Base-by-base conservation (phyloP, 2,113 vertebrate genomes). In the Ivindomyrus marchei region DNA sequence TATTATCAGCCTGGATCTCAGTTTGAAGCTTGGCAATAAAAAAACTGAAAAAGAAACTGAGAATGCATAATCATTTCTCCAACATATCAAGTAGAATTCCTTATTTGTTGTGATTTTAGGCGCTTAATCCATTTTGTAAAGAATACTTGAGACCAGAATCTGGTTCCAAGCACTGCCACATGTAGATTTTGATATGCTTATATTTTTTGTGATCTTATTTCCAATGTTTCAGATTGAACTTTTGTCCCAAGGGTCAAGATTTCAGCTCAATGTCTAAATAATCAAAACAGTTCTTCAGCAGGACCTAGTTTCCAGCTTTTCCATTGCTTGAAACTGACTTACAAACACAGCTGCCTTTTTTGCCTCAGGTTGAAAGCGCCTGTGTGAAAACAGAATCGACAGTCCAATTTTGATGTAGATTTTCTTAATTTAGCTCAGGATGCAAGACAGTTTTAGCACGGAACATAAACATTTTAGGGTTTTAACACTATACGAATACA, bases 391-490 rank as follows among this genome's bases (percentile, higher is more conserved):
- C 85, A 53, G 85, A 87, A 87, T 15, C 17, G 88, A 42, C 66
- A 89, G 31, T 52, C 53, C 39, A 27, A 89, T 91, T 93, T 85
- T 77, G 91, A 85, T 74, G 87, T 89, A 91, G 85, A 89, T 90
- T 91, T 91, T 91, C 62, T 42, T 80, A 74, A 88, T 90, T 93
- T 94, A 74, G 91, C 92, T 89, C 91, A 90, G 92, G 90, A 89
- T 91, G 87, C 88, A 91, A 92, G 93, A 93, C 91, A 89, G 88
- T 53, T 77, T 21, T 3, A 9, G 77, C 39, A 77, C 2, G 92
- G 91, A 90, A 91, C 80, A 92, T 92, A 92, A 91, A 92, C 92
- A 93, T 91, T 88, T 92, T 89, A 86, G 83, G 11, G 58, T 87
- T 91, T 47, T 7, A 66, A 80, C 70, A 47, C 90, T 90, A 87